These are phyloP conservation scores for Coenonympha glycerion DNA, from an alignment of 2,888 invertebrate genomes.

Conservation along the genomic window DNA sequence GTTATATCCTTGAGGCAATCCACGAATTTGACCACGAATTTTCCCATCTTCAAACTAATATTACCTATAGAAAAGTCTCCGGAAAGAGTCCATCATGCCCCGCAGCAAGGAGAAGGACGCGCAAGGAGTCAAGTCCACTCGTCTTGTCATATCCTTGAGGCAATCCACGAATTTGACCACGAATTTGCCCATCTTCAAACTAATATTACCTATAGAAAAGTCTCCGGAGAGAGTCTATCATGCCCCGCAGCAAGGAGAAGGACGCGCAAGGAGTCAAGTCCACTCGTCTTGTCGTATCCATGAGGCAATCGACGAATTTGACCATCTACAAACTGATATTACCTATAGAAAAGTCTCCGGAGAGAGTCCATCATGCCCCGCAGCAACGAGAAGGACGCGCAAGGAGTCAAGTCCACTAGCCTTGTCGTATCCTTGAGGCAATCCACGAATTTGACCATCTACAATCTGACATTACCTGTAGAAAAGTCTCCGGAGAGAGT, in stretches of 20 bases:
- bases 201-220: constrained; percentile 83
- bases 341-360: constrained; percentile 54
- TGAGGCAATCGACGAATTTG: no score
- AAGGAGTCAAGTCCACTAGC: constrained; percentile 78
- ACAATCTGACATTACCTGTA: no score
- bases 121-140: no score
- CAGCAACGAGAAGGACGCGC: constrained; percentile 55
- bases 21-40: constrained; percentile 86
- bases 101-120: no score
- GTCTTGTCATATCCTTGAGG: no score
- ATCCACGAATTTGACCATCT: constrained; percentile 85
- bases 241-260: no score
- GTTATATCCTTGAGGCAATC: constrained; percentile 88
- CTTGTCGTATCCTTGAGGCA: constrained; percentile 88
- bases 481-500: constrained; percentile 51
- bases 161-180: no score
- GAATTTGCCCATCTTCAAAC: constrained; percentile 85
- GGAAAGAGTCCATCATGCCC: no score
- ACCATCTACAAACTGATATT: no score
- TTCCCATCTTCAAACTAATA: constrained; percentile 85
- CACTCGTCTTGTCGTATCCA: no score
- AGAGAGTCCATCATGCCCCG: constrained; percentile 51
- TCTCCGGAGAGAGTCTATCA: neutral
- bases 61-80: constrained; percentile 65
- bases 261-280: no score